Conservation (phyloP, 2,888 invertebrate genomes). For the Taphrorychus bicolor region DNA sequence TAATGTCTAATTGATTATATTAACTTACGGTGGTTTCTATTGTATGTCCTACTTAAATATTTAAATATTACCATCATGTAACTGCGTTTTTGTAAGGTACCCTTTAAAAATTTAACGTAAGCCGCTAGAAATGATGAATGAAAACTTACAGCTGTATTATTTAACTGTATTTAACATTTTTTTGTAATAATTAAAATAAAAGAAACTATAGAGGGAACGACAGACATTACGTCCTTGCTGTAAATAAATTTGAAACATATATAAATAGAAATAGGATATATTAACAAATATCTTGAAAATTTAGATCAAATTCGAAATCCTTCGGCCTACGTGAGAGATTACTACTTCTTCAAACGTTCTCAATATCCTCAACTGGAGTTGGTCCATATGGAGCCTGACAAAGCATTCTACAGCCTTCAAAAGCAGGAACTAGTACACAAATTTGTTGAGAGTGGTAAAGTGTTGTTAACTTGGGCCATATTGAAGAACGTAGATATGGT, state of each 20-base stretch:
- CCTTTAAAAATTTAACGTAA: no score
- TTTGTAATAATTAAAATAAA: no score
- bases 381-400: constrained; percentile 90
- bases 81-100: no score
- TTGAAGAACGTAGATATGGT: constrained; percentile 92
- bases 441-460: constrained; percentile 97
- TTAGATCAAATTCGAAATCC: constrained; percentile 94
- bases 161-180: no score
- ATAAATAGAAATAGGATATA: not conserved
- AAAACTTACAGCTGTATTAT: no score
- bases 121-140: not conserved
- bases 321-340: constrained; percentile 93
- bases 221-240: no score
- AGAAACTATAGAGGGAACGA: no score
- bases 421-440: constrained; percentile 90
- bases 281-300: not conserved
- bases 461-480: constrained; percentile 89
- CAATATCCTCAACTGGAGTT: constrained; percentile 97
- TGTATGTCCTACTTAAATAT: no score
- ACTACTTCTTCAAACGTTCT: constrained; percentile 76
- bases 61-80: no score
- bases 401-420: constrained; percentile 89
- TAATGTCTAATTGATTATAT: no score
- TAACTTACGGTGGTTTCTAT: no score
- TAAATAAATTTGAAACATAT: no score